Evolutionary conservation across 2,797 vertebrate genomes (phyloP), one percentile per base, ranked within the genome.

Genomic region (Leptodactylus fallax): DNA sequence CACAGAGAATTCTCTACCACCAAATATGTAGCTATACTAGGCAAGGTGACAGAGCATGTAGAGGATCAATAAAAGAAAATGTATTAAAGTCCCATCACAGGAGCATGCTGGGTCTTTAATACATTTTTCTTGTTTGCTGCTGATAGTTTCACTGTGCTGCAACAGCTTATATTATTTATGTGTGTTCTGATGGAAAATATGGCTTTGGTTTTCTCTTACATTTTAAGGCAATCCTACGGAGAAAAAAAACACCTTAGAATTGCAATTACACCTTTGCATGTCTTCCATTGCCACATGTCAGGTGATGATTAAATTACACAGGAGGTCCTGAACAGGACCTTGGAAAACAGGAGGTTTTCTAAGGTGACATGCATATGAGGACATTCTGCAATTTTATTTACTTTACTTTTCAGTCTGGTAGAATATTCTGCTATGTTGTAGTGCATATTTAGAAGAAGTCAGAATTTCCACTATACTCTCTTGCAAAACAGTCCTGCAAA

Each of bases 241-340:
- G 56, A 65, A 77, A 85, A n/a, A 71, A 85, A 65, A 79, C 65
- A 76, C 23, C 27, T 65, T 21, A 78, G 27, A 51, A 81, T 76
- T 85, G 79, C 71, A 89, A 89, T 89, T 85, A 86, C 72, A 56
- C 56, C 67, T 45, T 84, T 88, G 67, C 81, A 83, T 88, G 87
- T 81, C 77, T 85, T 85, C 87, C 67, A 53, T 72, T 88, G 67
- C 81, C 63, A 88, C 87, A 85, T 55, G 83, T 74, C 83, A 81
- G 55, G 71, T 19, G 76, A 55, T 88, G 83, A 88, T 85, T 81
- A 85, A 85, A 88, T 56, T 69, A 58, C 83, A 86, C 60, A 69
- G 83, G 69, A 76, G 71, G 76, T 67, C 49, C 47, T 78, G 81
- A 72, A 86, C 23, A 63, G 56, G 16, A 58, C 56, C 56, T 17